These are phyloP conservation scores for Ianthella basta DNA, from an alignment of 37 sponge, comb jelly and placozoan genomes.

Conservation along the genomic window DNA sequence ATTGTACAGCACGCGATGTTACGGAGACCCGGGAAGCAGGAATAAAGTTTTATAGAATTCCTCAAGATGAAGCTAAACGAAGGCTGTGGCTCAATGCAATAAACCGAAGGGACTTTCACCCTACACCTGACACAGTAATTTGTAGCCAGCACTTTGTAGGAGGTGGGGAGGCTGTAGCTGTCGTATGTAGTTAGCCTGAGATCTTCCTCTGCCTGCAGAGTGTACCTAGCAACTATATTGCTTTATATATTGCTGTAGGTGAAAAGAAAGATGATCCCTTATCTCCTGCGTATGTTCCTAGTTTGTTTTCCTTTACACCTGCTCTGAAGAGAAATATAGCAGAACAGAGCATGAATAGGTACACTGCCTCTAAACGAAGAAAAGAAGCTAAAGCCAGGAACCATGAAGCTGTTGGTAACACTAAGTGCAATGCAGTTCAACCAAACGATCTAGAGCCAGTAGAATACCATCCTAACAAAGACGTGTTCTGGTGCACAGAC, in stretches of 20 bases:
- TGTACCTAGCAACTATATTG: too few species aligned
- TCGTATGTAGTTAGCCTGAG: too few species aligned
- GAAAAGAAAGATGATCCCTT: conserved; percentile 26
- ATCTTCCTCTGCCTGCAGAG: too few species aligned
- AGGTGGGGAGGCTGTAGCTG: too few species aligned
- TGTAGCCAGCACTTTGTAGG: too few species aligned
- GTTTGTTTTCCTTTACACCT: conserved; percentile 32
- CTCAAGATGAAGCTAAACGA: conserved; percentile 24
- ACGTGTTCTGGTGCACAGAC: conserved; percentile 37
- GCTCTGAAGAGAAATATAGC: conserved; percentile 1
- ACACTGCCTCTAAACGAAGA: neutral
- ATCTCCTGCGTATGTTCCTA: conserved; percentile 48
- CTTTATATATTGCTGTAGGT: conserved; percentile 2
- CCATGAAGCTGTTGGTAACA: neutral
- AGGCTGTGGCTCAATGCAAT: conserved; percentile 42
- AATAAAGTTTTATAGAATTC: conserved; percentile 45
- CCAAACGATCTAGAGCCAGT: neutral
- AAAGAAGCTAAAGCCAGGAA: neutral
- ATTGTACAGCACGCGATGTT: conserved; percentile 38
- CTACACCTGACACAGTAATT: too few species aligned
- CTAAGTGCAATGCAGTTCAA: neutral
- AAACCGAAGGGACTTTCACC: conserved; percentile 28
- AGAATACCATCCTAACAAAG: neutral
- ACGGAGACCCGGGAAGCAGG: conserved; percentile 53
- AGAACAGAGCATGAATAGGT: conserved; percentile 4